Conservation (phyloP, 2,888 invertebrate genomes). For the Entomobrya multifasciata region DNA sequence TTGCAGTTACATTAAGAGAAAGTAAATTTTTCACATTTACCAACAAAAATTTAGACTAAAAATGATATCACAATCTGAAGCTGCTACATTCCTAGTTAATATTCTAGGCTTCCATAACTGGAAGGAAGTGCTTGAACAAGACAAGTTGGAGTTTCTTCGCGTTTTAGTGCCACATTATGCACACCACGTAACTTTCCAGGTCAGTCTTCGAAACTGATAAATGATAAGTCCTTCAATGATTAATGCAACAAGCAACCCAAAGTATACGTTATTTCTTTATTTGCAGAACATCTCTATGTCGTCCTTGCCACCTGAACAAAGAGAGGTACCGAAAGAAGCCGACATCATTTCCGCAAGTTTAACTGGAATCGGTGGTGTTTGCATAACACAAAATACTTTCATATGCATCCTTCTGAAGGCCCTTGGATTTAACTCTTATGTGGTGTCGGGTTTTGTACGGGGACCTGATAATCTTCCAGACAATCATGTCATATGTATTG, state of each 20-base stretch:
- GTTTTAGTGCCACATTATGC: conserved; percentile 42
- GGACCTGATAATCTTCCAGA: conserved; percentile 52
- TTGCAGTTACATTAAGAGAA: too few species aligned
- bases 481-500: conserved; percentile 73
- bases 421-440: conserved; percentile 71
- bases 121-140: conserved; percentile 53
- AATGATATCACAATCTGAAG: conserved; percentile 56
- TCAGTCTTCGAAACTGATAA: conserved; percentile 27
- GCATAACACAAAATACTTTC: conserved; percentile 74
- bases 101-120: conserved; percentile 63
- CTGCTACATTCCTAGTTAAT: conserved; percentile 47
- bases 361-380: conserved; percentile 73
- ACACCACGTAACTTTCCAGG: conserved; percentile 60
- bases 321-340: conserved; percentile 45
- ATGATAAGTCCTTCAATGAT: too few species aligned
- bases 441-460: conserved; percentile 67
- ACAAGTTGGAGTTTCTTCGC: conserved; percentile 62
- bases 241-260: too few species aligned
- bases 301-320: conserved; percentile 34
- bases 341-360: conserved; percentile 56
- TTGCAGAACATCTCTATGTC: conserved; percentile 69
- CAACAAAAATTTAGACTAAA: neutral
- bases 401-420: conserved; percentile 64
- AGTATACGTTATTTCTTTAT: too few species aligned
- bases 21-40: too few species aligned